A percentile compares a stretch with the other conserved stretches of the same genome.
phyloP scores from a whole-genome alignment of 1,140 invertebrate species.

The Brachionus sp. region DNA sequence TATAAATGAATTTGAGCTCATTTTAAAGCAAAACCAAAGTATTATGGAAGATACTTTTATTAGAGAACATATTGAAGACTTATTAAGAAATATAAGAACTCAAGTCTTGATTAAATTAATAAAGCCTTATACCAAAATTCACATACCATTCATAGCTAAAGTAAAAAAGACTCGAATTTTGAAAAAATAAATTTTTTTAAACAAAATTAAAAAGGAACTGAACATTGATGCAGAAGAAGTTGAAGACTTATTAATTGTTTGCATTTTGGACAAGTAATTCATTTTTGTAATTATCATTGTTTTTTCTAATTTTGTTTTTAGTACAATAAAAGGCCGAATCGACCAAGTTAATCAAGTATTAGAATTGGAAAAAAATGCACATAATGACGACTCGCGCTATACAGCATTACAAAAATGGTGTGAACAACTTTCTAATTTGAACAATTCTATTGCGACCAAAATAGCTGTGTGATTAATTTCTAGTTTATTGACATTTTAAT shows the following conservation, averaged over 20 bases:
- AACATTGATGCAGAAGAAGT: slow-evolving; percentile 95
- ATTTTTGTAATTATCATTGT: neutral
- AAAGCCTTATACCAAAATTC: slow-evolving; percentile 94
- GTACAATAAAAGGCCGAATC: slow-evolving; percentile 91
- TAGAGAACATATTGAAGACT: slow-evolving; percentile 96
- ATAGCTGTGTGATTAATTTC: slow-evolving; percentile 53
- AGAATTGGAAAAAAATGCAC: slow-evolving; percentile 69
- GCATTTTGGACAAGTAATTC: slow-evolving; percentile 80
- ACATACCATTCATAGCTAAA: slow-evolving; percentile 94
- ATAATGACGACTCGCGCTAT: slow-evolving; percentile 75
- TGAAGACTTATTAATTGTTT: slow-evolving; percentile 93
- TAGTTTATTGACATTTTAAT: slow-evolving; percentile 12
- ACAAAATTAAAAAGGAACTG: slow-evolving; percentile 65
- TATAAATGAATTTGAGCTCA: slow-evolving; percentile 96
- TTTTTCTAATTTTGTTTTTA: slow-evolving; percentile 58
- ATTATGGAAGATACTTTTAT: slow-evolving; percentile 99
- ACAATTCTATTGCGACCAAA: slow-evolving; percentile 74
- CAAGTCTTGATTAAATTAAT: slow-evolving; percentile 94
- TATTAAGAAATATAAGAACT: slow-evolving; percentile 93
- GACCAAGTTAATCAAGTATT: slow-evolving; percentile 93
- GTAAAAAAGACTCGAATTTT: slow-evolving; percentile 49
- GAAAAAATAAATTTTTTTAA: neutral
- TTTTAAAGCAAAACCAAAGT: slow-evolving; percentile 72
- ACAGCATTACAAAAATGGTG: slow-evolving; percentile 94
- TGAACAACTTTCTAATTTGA: slow-evolving; percentile 78